These are phyloP conservation scores for Melanchra persicariae DNA, from an alignment of 2,888 invertebrate species.

Conservation along the genomic window DNA sequence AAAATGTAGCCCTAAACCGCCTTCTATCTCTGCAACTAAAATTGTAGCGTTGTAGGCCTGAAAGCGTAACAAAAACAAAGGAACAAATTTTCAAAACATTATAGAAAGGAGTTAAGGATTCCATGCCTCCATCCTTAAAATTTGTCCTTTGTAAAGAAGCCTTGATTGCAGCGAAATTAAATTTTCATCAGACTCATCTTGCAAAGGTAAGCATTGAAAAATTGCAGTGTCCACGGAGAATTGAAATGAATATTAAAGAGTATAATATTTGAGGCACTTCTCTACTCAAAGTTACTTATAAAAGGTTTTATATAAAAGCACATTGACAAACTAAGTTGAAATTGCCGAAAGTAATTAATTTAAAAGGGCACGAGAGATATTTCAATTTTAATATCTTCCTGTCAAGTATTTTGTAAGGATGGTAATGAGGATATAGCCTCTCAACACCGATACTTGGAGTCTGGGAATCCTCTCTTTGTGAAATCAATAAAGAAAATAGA, in stretches of 20 bases:
- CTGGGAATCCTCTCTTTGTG: conserved; percentile 1
- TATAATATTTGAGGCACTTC: conserved; percentile 5
- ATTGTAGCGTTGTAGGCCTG: too few species aligned
- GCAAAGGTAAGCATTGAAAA: conserved; percentile 38
- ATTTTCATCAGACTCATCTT: conserved; percentile 31
- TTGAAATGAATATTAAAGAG: conserved; percentile 10
- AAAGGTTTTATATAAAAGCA: conserved; percentile 20
- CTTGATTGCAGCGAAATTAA: conserved; percentile 44
- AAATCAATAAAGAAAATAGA: conserved; percentile 15
- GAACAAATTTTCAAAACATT: background rate
- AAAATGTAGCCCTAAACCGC: too few species aligned
- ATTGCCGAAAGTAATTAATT: conserved; percentile 29
- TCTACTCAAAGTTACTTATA: conserved; percentile 5
- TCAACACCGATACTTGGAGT: conserved; percentile 4
- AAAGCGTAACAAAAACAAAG: too few species aligned
- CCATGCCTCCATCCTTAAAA: conserved; percentile 11
- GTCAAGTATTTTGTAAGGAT: conserved; percentile 33
- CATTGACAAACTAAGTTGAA: conserved; percentile 37
- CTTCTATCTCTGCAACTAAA: too few species aligned
- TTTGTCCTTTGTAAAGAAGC: conserved; percentile 21
- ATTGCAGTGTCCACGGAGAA: conserved; percentile 19
- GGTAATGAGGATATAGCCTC: conserved; percentile 13
- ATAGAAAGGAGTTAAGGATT: background rate
- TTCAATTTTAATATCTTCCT: conserved; percentile 42
- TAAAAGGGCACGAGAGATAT: conserved; percentile 15